Percentiles rank a stretch among this genome's conserved stretches.
These are phyloP conservation scores for Ormia ochracea DNA, from an alignment of 2,888 invertebrate genomes.

Conservation along the genomic window DNA sequence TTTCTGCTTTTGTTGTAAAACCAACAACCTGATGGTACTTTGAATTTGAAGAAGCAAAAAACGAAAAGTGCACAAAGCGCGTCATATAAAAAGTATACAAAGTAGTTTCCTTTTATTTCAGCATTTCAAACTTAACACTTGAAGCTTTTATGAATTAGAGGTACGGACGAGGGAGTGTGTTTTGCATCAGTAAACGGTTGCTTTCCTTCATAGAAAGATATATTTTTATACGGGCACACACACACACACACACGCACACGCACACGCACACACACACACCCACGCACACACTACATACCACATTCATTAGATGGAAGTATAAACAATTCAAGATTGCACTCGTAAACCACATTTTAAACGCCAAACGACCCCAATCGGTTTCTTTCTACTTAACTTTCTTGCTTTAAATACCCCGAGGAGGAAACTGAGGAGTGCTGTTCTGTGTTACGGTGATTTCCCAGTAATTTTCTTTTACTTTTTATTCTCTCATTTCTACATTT, in stretches of 20 bases:
- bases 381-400: conserved; percentile 19
- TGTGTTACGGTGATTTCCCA: conserved; percentile 10
- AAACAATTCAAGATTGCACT: conserved; percentile 26
- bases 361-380: conserved; percentile 29
- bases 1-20: not conserved
- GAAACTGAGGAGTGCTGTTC: conserved; percentile 17
- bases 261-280: not conserved
- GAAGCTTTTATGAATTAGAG: conserved; percentile 20
- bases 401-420: conserved; percentile 37
- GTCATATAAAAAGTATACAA: conserved; percentile 34
- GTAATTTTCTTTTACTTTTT: conserved; percentile 5
- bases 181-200: conserved; percentile 31
- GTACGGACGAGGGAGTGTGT: conserved; percentile 13
- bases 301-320: not conserved
- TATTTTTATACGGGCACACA: conserved; percentile 29
- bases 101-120: conserved; percentile 19
- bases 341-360: conserved; percentile 33
- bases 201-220: conserved; percentile 7
- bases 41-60: conserved; percentile 14
- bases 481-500: not conserved
- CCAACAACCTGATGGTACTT: conserved; percentile 42
- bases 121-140: conserved; percentile 34
- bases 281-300: not conserved
- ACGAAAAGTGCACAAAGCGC: not conserved
- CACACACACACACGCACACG: not conserved